Evolutionary conservation across 2,888 invertebrate genomes (phyloP).

Genomic region (Lasioglossum morio): DNA sequence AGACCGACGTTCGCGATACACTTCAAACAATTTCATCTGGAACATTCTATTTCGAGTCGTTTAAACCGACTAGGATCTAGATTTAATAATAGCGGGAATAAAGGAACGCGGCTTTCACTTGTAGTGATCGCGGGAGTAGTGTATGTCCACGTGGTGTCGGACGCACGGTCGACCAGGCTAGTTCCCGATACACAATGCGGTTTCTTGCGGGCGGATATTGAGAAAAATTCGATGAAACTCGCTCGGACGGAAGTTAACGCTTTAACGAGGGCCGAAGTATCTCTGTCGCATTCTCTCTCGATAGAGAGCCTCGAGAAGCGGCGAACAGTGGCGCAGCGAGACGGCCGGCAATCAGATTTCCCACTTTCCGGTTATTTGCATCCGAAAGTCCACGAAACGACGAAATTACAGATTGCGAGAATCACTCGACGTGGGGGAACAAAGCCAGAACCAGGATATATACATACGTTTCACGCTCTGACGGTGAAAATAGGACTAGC

Average conservation of each 20-base stretch:
- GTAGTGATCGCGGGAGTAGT: not conserved
- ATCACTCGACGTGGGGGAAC: not conserved
- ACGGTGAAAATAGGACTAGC: not conserved
- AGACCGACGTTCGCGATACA: too few relatives aligned
- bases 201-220: not conserved
- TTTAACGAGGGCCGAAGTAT: not conserved
- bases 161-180: not conserved
- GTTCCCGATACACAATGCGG: not conserved
- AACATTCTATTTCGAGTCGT: too few relatives aligned
- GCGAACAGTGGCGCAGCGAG: not conserved
- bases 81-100: too few relatives aligned
- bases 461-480: not conserved
- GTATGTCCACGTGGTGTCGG: not conserved
- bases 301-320: not conserved
- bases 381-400: slow-evolving; percentile 33
- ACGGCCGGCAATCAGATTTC: not conserved
- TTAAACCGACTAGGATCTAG: too few relatives aligned
- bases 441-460: not conserved
- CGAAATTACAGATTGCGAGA: slow-evolving; percentile 13
- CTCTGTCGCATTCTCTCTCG: not conserved
- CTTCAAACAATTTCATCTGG: too few relatives aligned
- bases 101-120: too few relatives aligned
- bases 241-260: slow-evolving; percentile 2
- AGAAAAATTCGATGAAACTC: slow-evolving; percentile 1
- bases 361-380: slow-evolving; percentile 32